These are phyloP conservation scores for Oreochromis spilurus DNA, from an alignment of 2,113 vertebrate genomes.

Conservation along the genomic window DNA sequence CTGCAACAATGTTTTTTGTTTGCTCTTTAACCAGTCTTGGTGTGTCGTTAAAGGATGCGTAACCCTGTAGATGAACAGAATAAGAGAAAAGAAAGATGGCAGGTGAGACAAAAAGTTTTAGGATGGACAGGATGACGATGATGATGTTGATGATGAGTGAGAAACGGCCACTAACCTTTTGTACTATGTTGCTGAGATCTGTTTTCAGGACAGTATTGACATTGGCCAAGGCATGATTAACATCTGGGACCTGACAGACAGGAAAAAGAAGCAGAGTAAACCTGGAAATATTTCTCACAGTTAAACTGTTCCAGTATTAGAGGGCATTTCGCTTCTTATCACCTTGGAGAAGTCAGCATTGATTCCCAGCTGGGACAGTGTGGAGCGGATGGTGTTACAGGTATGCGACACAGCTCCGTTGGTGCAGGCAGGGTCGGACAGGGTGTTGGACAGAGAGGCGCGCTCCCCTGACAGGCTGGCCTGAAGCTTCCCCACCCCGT, in stretches of 20 bases:
- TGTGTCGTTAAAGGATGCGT: conserved; percentile 84
- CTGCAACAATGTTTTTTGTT: conserved; percentile 75
- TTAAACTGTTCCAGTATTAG: not conserved
- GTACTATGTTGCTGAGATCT: conserved; percentile 82
- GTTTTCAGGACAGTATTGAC: conserved; percentile 79
- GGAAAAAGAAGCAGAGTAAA: not conserved
- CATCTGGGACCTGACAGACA: conserved; percentile 75
- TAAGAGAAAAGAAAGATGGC: not conserved
- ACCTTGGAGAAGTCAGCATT: conserved; percentile 77
- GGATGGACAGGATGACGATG: not conserved
- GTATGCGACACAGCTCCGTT: conserved; percentile 57
- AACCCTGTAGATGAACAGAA: conserved; percentile 76
- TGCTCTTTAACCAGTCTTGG: conserved; percentile 82
- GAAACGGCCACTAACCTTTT: conserved; percentile 73
- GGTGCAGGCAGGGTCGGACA: conserved; percentile 78
- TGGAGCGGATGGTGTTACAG: conserved; percentile 76
- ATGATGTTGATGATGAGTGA: not conserved
- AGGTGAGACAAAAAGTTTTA: not conserved
- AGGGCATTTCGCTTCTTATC: not conserved
- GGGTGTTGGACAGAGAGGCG: conserved; percentile 73
- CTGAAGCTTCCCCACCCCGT: conserved; percentile 71
- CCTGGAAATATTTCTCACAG: not conserved
- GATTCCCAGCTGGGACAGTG: conserved; percentile 74
- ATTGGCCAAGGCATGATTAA: conserved; percentile 72
- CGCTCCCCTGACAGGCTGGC: conserved; percentile 71